Base-by-base conservation (phyloP, 2,113 vertebrate genomes). In the Plotosus lineatus region DNA sequence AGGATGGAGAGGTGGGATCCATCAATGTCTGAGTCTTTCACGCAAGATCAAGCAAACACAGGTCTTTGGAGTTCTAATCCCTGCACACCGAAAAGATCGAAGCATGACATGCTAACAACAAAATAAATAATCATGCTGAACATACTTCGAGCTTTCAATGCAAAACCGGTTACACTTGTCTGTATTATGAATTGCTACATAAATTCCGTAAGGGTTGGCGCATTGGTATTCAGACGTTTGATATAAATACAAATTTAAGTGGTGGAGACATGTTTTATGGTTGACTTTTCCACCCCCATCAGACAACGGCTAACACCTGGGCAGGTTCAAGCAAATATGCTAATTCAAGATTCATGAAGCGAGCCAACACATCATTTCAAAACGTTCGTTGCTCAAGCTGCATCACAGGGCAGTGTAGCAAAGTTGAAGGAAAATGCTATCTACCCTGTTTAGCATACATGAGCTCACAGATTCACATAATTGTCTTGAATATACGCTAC, bases 1-100 rank as follows among this genome's bases (percentile, higher is more conserved):
- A 83, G 50, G 65, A 65, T 58, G 65, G 86, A 83, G 88, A 83
- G 56, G 82, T 76, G 78, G 84, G 85, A 78, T 78, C 83, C 73
- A 88, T 90, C 83, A 85, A 81, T 65, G 55, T 78, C 83, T 87
- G 81, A 85, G 87, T 86, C 85, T 83, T 85, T 82, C 82, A 88
- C 72, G 86, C 88, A 89, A 88, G 89, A 91, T 91, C 86, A 87
- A 91, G 82, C 85, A 89, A 85, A 78, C 58, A 60, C 63, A 26
- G 75, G 80, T 87, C 85, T 40, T 84, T 78, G 38, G 56, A 55
- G 79, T 38, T 36, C 23, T 50, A 28, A 79, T 82, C 78, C 28
- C 33, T 42, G 9, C 44, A 42, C 55, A 61, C 50, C 85, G 82
- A 76, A 78, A 79, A 76, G 44, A 85, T 77, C 28, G 69, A 72